phyloP scores from a whole-genome alignment of 2,888 invertebrate genomes.

The Tupiocoris notatus region DNA sequence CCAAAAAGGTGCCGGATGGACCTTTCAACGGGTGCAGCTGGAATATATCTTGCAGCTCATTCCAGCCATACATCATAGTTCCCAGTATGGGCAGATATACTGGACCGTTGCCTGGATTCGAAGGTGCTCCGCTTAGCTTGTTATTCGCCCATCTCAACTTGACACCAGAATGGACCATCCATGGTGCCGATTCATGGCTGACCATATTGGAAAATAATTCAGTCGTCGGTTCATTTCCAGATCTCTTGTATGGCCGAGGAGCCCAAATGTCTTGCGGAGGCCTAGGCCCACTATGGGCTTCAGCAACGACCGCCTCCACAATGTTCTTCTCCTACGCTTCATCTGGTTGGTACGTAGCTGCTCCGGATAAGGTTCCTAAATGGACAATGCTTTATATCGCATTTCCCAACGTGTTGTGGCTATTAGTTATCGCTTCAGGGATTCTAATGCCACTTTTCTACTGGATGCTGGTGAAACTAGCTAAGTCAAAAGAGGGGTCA shows the following conservation, averaged over 20 bases:
- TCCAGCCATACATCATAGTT: constrained; percentile 5
- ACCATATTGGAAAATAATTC: background rate
- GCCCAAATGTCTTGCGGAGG: constrained; percentile 36
- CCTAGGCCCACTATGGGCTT: background rate
- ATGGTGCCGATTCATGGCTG: background rate
- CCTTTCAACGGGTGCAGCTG: background rate
- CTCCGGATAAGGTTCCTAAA: constrained; percentile 11
- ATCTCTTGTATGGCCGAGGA: background rate
- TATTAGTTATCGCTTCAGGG: background rate
- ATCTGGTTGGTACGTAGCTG: constrained; percentile 10
- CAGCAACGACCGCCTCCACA: background rate
- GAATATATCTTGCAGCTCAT: constrained; percentile 10
- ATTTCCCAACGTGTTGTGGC: background rate
- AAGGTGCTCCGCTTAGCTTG: constrained; percentile 4
- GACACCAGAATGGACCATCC: constrained; percentile 10
- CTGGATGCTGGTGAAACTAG: background rate
- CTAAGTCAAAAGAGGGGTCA: background rate
- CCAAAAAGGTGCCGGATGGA: background rate
- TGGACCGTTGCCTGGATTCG: constrained; percentile 5
- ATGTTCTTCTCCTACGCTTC: constrained; percentile 13
- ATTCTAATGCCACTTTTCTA: background rate
- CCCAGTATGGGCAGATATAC: background rate
- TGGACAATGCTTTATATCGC: constrained; percentile 26
- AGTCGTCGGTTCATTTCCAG: background rate
- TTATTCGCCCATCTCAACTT: constrained; percentile 1